Conservation (phyloP, 1,140 invertebrate species). For the Agrilus planipennis region DNA sequence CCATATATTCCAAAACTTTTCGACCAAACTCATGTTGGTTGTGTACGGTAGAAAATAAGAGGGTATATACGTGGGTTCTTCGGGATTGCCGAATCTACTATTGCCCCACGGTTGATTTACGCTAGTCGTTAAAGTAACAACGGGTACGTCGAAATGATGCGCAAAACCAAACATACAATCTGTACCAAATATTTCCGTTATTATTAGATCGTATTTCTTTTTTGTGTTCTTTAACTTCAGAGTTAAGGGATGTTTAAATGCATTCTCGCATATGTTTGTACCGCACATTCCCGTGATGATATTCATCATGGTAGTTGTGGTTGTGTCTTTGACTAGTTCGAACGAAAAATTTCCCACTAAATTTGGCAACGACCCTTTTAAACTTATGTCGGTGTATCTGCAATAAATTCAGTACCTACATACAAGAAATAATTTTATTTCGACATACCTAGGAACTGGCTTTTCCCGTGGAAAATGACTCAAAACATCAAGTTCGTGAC, state of each 20-base stretch:
- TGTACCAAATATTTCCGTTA: slow-evolving; percentile 7
- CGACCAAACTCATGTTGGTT: slow-evolving; percentile 40
- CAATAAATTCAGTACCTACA: no score
- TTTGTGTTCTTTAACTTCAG: slow-evolving; percentile 9
- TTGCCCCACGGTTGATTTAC: slow-evolving; percentile 38
- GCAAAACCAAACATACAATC: slow-evolving; percentile 31
- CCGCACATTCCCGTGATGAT: background rate
- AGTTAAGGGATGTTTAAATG: slow-evolving; percentile 4
- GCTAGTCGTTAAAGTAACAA: slow-evolving; percentile 44
- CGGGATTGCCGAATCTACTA: slow-evolving; percentile 41
- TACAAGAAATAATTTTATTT: no score
- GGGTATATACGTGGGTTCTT: slow-evolving; percentile 50
- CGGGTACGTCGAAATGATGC: slow-evolving; percentile 41
- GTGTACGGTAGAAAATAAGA: slow-evolving; percentile 35
- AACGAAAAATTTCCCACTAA: slow-evolving; percentile 7
- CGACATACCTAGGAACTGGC: slow-evolving; percentile 1
- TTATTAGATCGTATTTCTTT: slow-evolving; percentile 13
- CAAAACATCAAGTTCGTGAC: slow-evolving; percentile 7
- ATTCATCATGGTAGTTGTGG: background rate
- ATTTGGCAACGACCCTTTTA: slow-evolving; percentile 19
- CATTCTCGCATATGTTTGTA: background rate
- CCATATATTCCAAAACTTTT: slow-evolving; percentile 37
- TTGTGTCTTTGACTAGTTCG: background rate
- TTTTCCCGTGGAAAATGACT: slow-evolving; percentile 7
- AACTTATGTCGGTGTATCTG: slow-evolving; percentile 29